phyloP scores from a whole-genome alignment of 2,888 invertebrate species.

The Drosophila multiciliata region DNA sequence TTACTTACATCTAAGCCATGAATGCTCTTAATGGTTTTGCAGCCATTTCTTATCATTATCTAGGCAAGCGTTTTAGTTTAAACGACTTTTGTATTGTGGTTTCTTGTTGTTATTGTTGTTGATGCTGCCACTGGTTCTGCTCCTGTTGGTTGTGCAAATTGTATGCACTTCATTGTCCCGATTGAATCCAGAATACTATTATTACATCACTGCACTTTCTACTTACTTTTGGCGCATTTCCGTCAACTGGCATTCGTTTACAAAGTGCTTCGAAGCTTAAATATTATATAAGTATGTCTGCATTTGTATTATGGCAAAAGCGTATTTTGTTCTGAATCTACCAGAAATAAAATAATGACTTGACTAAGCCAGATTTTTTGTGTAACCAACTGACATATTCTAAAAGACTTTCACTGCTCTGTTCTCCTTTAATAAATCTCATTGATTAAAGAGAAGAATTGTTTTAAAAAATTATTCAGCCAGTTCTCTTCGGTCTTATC shows the following conservation, averaged over 20 bases:
- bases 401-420: neutral
- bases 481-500: neutral
- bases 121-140: conserved; percentile 1
- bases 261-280: neutral
- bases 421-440: neutral
- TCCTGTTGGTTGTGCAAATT: conserved; percentile 27
- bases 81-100: conserved; percentile 61
- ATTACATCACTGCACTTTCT: conserved; percentile 5
- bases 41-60: conserved; percentile 68
- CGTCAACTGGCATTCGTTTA: conserved; percentile 24
- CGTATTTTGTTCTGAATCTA: neutral
- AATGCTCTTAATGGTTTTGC: conserved; percentile 55
- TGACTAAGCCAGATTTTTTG: neutral
- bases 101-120: conserved; percentile 12
- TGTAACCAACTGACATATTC: neutral
- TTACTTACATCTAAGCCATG: conserved; percentile 23
- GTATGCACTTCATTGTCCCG: conserved; percentile 41
- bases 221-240: conserved; percentile 51
- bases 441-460: neutral
- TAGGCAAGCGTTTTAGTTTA: conserved; percentile 65
- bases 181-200: conserved; percentile 30
- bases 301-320: neutral
- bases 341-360: neutral
- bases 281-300: neutral
- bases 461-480: neutral